These are phyloP conservation scores for Sebastes cheni DNA, from an alignment of 2,797 vertebrate species.

Conservation along the genomic window DNA sequence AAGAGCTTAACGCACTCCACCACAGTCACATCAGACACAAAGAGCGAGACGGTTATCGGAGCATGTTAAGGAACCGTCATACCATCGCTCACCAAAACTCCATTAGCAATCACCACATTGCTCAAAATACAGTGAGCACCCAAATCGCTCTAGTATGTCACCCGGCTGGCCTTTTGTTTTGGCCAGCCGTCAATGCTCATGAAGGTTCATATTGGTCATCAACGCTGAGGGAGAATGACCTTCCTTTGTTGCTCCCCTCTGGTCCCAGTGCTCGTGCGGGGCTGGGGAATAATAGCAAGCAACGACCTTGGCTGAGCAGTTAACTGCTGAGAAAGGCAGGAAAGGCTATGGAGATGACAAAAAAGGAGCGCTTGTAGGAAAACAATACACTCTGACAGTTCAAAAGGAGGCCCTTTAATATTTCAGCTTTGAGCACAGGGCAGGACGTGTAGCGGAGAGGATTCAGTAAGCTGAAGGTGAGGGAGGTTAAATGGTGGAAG, in stretches of 20 bases:
- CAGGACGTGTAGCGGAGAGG: conserved; percentile 2
- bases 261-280: conserved; percentile 18
- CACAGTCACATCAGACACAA: neutral
- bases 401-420: conserved; percentile 77
- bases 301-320: conserved; percentile 75
- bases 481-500: conserved; percentile 30
- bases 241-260: conserved; percentile 70
- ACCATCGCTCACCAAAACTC: conserved; percentile 25
- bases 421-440: conserved; percentile 57
- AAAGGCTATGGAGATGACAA: conserved; percentile 76
- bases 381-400: conserved; percentile 81
- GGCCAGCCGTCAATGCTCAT: conserved; percentile 44
- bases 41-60: conserved; percentile 10
- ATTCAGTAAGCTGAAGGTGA: conserved; percentile 39
- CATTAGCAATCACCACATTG: conserved; percentile 22
- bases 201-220: conserved; percentile 53
- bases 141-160: conserved; percentile 33
- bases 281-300: conserved; percentile 70
- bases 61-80: neutral
- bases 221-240: conserved; percentile 61
- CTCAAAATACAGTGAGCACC: conserved; percentile 4
- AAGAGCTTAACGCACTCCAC: neutral
- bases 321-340: conserved; percentile 83
- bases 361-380: conserved; percentile 70
- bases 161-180: conserved; percentile 31